Conservation (phyloP, 2,888 invertebrate species). For the Norana najaformis region DNA sequence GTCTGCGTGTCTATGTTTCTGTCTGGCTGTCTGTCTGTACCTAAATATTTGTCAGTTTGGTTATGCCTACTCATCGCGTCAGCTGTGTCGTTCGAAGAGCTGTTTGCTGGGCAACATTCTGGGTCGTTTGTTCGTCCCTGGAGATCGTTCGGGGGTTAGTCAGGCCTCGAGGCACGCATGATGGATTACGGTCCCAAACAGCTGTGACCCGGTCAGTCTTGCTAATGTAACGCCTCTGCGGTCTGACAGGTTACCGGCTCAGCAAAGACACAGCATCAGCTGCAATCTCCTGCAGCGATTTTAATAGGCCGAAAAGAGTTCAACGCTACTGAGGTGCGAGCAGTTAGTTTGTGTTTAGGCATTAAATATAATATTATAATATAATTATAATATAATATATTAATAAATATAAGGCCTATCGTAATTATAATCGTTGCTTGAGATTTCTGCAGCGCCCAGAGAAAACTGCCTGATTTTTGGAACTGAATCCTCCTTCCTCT, state of each 20-base stretch:
- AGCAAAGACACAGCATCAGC: background rate
- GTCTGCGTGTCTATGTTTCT: background rate
- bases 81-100: background rate
- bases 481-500: too few relatives aligned
- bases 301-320: background rate
- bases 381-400: too few relatives aligned
- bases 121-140: background rate
- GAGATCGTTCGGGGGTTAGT: slow-evolving; percentile 2
- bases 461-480: too few relatives aligned
- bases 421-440: too few relatives aligned
- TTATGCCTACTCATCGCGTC: background rate
- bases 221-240: background rate
- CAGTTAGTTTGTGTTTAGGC: background rate
- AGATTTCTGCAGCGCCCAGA: too few relatives aligned
- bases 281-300: background rate
- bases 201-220: background rate
- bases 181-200: background rate
- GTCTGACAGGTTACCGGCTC: background rate
- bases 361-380: too few relatives aligned
- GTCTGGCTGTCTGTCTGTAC: background rate
- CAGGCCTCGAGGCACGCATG: background rate
- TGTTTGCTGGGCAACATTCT: background rate
- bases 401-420: too few relatives aligned
- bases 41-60: too few relatives aligned
- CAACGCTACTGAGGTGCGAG: background rate